These are phyloP conservation scores for Coregonus suidteri DNA, from an alignment of 2,797 vertebrate species.

Conservation along the genomic window DNA sequence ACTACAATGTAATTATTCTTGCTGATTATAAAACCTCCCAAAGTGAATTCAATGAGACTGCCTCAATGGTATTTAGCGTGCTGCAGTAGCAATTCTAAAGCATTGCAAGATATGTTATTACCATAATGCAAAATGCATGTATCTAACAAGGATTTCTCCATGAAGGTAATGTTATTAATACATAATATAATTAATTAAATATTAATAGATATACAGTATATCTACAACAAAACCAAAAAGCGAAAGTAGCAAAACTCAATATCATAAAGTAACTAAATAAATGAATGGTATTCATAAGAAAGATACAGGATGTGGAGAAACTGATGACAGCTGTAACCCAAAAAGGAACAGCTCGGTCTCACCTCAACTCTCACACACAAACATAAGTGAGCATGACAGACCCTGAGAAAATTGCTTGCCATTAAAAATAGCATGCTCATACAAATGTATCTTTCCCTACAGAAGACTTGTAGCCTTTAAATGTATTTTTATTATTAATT, in stretches of 20 bases:
- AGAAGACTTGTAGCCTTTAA: slow-evolving; percentile 3
- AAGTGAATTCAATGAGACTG: background rate
- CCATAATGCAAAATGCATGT: slow-evolving; percentile 14
- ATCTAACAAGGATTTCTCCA: slow-evolving; percentile 4
- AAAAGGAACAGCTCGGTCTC: background rate
- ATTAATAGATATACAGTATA: background rate
- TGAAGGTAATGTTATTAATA: background rate
- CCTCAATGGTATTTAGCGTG: background rate
- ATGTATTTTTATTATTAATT: slow-evolving; percentile 10
- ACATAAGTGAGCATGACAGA: background rate
- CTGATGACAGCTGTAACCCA: background rate
- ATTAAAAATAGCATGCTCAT: slow-evolving; percentile 4
- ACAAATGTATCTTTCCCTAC: background rate
- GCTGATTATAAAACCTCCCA: slow-evolving; percentile 28
- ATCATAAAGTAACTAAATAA: too few relatives aligned
- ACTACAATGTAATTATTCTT: slow-evolving; percentile 32
- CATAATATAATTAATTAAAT: background rate
- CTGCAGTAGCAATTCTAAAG: slow-evolving; percentile 31
- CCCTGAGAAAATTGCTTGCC: background rate
- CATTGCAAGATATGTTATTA: slow-evolving; percentile 33
- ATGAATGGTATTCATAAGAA: background rate
- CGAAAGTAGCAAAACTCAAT: too few relatives aligned
- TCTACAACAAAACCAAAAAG: too few relatives aligned
- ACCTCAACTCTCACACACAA: background rate
- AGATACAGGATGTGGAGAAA: background rate